Base-by-base conservation (phyloP, 2,888 invertebrate species). In the Tridacna crocea region DNA sequence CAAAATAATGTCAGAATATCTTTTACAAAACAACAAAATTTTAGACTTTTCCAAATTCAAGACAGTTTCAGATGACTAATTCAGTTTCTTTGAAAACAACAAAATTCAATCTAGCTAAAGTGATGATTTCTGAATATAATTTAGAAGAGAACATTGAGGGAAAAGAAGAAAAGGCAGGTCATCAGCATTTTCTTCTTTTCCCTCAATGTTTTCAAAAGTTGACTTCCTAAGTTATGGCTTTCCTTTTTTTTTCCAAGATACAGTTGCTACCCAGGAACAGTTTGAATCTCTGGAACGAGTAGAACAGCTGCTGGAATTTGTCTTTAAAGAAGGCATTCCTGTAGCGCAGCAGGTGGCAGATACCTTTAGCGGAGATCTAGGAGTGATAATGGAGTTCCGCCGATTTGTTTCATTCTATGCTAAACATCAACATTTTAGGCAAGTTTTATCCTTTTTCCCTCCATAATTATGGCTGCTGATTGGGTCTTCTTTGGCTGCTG, bases 371-470 rank as follows among this genome's bases (percentile, higher is more conserved):
- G 72, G 76, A 60, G 92, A 92, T 72, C 87, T 92, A 10, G 91
- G 89, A 6, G 87, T 93, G 12, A 88, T 85, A 60, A 91, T 88
- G 61, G 92, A 92, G 78, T 90, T 92, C 12, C 83, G 92, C 51
- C 81, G 88, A 26, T 90, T 91, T 75, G 83, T 93, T 26, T 92
- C 87, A 81, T 88, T 88, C 79, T 90, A 88, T 79, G 91, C 90
- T 51, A 91, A 89, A 74, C 83, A 90, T 77, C 88, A 89, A 19
- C 91, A 91, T 79, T 75, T 90, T 36, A 88, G 87, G 91, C 91
- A 87, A 81, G 90, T 83, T 36, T 36, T 8, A 4, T 36, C 2
- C 36, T 36, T 36, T 36, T 36, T 36, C 8, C 36, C 36, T 36
- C 36, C 36, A n/a, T n/a, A n/a, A n/a, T 36, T 36, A 36, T 36